phyloP scores from a whole-genome alignment of 2,113 vertebrate species.

The Butastur rufipennis region DNA sequence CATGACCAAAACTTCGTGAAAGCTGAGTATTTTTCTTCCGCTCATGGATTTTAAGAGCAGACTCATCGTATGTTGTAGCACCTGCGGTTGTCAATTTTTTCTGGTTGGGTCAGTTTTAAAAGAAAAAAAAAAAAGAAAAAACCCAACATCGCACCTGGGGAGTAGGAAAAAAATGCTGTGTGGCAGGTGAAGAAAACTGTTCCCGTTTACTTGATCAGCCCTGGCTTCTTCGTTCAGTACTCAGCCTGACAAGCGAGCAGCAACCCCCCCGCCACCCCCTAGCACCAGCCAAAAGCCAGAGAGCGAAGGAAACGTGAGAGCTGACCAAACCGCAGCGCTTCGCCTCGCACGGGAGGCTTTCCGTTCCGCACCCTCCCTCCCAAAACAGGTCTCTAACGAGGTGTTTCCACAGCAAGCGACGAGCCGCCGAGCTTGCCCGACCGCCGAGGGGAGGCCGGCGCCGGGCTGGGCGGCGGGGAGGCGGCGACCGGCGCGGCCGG shows the following conservation, averaged over 20 bases:
- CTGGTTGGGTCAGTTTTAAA: background rate
- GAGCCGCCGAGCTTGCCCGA: background rate
- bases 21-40: background rate
- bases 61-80: background rate
- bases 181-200: background rate
- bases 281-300: background rate
- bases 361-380: background rate
- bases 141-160: background rate
- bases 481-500: accelerated
- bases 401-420: background rate
- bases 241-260: background rate
- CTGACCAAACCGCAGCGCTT: background rate
- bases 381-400: background rate
- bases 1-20: background rate
- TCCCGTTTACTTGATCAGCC: background rate
- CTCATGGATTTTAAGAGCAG: background rate
- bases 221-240: background rate
- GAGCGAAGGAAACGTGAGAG: background rate
- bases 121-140: background rate
- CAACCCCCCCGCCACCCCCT: too few species aligned
- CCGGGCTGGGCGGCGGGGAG: background rate
- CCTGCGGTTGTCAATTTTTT: background rate
- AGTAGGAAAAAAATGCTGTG: background rate
- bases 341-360: background rate
- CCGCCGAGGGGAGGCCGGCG: accelerated